Percentiles rank a stretch among this genome's conserved stretches.
Evolutionary conservation across 2,113 vertebrate genomes (phyloP).

Genomic region (Oncorhynchus clarkii): DNA sequence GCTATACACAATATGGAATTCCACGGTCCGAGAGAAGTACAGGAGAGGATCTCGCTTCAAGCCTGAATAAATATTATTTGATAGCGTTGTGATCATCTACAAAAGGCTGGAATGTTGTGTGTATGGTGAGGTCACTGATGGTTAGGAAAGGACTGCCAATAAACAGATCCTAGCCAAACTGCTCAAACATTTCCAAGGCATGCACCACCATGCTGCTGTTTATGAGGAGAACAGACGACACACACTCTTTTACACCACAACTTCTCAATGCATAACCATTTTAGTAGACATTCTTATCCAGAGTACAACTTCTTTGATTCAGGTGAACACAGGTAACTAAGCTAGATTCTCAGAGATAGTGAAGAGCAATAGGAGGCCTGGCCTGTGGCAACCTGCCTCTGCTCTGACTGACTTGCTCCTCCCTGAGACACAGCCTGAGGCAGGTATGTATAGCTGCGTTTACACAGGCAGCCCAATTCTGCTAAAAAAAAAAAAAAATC

Average conservation of each 20-base stretch:
- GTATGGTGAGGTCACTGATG: conserved; percentile 7
- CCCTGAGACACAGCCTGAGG: not conserved
- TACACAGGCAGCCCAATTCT: no score
- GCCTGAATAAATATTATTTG: conserved; percentile 19
- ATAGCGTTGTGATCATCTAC: conserved; percentile 14
- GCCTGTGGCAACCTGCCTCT: conserved; percentile 6
- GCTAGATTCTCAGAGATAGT: not conserved
- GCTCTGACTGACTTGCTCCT: not conserved
- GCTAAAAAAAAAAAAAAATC: no score
- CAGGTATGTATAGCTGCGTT: no score
- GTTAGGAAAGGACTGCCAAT: conserved; percentile 1
- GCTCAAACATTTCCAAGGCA: not conserved
- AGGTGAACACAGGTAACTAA: not conserved
- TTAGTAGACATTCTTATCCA: no score
- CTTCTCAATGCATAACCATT: not conserved
- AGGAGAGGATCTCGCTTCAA: conserved; percentile 9
- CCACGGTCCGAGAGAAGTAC: conserved; percentile 6
- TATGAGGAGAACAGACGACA: not conserved
- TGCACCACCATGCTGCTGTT: not conserved
- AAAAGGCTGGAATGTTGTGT: conserved; percentile 14
- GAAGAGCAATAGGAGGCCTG: not conserved
- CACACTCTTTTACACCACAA: not conserved
- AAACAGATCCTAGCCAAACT: not conserved
- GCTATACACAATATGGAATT: conserved; percentile 27
- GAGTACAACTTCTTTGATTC: not conserved